A percentile compares a stretch with the other conserved stretches of the same genome.
These are phyloP conservation scores for Anarrhichthys ocellatus DNA, from an alignment of 2,113 vertebrate genomes.

Conservation along the genomic window DNA sequence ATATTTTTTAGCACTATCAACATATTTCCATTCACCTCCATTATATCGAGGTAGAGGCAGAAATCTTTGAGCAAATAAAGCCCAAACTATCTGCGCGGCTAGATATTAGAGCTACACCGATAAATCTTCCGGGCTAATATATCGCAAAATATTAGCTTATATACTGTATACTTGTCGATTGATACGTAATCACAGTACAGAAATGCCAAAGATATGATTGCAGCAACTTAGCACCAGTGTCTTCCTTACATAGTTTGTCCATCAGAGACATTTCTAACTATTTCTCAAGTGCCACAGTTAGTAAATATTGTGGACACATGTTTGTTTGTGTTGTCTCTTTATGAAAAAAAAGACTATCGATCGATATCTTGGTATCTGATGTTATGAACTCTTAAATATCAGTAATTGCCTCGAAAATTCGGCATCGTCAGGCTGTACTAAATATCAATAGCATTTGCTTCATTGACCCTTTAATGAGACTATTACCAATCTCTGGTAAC, in stretches of 20 bases:
- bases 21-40: not conserved
- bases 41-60: not conserved
- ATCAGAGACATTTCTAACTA: not conserved
- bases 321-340: not conserved
- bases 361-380: not conserved
- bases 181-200: not conserved
- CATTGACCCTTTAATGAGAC: not conserved
- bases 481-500: not conserved
- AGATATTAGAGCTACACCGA: not conserved
- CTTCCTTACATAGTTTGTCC: not conserved
- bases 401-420: not conserved
- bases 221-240: not conserved
- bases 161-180: not conserved
- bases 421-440: not conserved
- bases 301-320: not conserved
- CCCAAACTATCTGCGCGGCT: not conserved
- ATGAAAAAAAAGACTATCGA: not conserved
- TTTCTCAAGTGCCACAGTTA: not conserved
- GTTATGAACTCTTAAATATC: not conserved
- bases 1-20: not conserved
- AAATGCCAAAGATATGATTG: not conserved
- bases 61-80: not conserved
- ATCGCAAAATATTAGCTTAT: not conserved
- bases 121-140: not conserved
- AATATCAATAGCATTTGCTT: not conserved